Conservation (phyloP, 2,797 vertebrate species). For the Muraenolepis orangiensis region DNA sequence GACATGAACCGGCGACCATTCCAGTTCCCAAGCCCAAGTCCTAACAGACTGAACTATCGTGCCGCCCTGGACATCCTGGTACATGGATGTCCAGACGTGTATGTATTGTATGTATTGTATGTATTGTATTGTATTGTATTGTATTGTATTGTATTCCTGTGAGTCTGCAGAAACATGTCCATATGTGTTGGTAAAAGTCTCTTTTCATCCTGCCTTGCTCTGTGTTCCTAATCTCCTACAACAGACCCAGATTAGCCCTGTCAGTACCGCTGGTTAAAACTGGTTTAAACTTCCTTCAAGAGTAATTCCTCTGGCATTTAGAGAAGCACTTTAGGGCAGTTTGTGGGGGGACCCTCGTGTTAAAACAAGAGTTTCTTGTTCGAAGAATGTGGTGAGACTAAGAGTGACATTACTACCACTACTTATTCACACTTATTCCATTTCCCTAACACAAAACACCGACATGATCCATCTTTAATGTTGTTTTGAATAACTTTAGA, state of each 20-base stretch:
- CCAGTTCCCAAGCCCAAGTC: too few species aligned
- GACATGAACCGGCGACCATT: too few species aligned
- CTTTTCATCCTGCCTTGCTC: not conserved
- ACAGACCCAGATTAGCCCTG: not conserved
- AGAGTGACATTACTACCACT: not conserved
- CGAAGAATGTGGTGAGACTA: not conserved
- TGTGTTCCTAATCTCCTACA: not conserved
- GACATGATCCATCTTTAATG: not conserved
- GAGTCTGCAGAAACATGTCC: not conserved
- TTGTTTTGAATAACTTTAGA: not conserved
- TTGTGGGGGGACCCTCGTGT: not conserved
- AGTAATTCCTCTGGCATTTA: not conserved
- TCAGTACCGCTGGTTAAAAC: not conserved
- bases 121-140: too few species aligned
- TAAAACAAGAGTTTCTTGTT: not conserved
- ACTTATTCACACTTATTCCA: not conserved
- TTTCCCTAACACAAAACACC: not conserved
- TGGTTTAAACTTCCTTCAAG: not conserved
- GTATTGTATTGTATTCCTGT: too few species aligned
- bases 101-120: too few species aligned
- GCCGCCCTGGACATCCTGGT: too few species aligned
- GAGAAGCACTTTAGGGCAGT: not conserved
- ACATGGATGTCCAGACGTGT: too few species aligned
- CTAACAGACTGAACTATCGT: too few species aligned
- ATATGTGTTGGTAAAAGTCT: not conserved